phyloP scores from a whole-genome alignment of 2,797 vertebrate genomes.

The Melanotaenia trifasciata region DNA sequence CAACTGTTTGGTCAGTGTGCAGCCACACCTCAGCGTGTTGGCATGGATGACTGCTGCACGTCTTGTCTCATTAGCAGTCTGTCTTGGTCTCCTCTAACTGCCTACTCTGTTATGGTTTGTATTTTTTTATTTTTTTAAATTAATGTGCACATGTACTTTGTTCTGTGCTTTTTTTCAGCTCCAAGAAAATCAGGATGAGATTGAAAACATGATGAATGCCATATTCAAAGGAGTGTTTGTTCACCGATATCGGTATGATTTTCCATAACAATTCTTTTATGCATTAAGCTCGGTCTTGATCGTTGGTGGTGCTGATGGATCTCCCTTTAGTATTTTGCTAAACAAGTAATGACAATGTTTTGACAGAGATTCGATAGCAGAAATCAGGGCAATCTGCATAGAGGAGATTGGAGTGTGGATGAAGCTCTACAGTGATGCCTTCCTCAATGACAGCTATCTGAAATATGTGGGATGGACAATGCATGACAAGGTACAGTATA shows the following conservation, averaged over 20 bases:
- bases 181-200: constrained; percentile 99
- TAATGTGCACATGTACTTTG: background rate
- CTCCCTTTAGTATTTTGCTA: background rate
- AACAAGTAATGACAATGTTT: constrained; percentile 19
- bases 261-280: background rate
- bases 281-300: background rate
- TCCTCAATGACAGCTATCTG: constrained; percentile 98
- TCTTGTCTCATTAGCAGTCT: constrained; percentile 50
- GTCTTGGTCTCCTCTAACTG: constrained; percentile 28
- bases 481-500: constrained; percentile 92
- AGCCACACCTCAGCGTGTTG: constrained; percentile 52
- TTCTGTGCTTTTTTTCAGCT: constrained; percentile 86
- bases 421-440: constrained; percentile 98
- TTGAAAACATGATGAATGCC: constrained; percentile 99
- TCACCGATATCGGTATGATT: constrained; percentile 94
- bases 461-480: constrained; percentile 98
- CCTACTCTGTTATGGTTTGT: background rate
- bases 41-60: constrained; percentile 49
- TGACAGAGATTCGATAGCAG: constrained; percentile 94
- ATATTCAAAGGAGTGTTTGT: constrained; percentile 99
- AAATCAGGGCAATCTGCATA: constrained; percentile 97
- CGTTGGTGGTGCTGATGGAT: background rate
- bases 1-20: constrained; percentile 68
- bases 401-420: constrained; percentile 99
- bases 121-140: constrained; percentile 17